These are phyloP conservation scores for Thumatha senex DNA, from an alignment of 2,888 invertebrate species.

Conservation along the genomic window DNA sequence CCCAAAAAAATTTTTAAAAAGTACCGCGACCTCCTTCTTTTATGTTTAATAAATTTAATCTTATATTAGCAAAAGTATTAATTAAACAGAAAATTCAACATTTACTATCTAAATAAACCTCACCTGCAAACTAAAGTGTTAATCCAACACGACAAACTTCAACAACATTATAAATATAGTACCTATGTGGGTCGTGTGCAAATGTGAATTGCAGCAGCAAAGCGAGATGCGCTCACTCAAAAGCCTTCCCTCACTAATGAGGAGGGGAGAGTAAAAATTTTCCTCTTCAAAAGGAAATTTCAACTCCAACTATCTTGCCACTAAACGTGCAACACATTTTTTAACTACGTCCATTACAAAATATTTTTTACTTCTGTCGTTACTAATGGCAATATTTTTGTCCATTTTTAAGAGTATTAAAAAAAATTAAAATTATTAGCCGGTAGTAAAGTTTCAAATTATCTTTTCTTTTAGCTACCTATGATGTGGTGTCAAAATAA, in stretches of 20 bases:
- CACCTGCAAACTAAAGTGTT: slow-evolving; percentile 3
- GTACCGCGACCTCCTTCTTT: no score
- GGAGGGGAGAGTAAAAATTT: slow-evolving; percentile 61
- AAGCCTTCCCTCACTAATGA: slow-evolving; percentile 63
- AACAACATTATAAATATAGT: slow-evolving; percentile 36
- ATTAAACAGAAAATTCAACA: no score
- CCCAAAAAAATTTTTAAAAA: no score
- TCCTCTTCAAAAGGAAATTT: slow-evolving; percentile 63
- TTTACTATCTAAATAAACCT: neutral
- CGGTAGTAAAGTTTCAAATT: neutral
- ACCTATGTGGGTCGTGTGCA: slow-evolving; percentile 42
- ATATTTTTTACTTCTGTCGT: slow-evolving; percentile 28
- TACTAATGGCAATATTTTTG: neutral
- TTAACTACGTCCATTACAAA: slow-evolving; percentile 45
- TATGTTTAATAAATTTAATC: no score
- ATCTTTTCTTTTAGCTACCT: no score
- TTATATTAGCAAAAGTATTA: no score
- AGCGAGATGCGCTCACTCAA: slow-evolving; percentile 60
- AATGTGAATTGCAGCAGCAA: slow-evolving; percentile 51
- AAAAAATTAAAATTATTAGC: neutral
- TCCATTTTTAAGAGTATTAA: no score
- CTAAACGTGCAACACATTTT: slow-evolving; percentile 54
- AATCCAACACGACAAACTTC: slow-evolving; percentile 12
- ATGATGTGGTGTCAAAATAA: no score
- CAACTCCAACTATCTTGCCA: slow-evolving; percentile 53